Conservation (phyloP, 2,888 invertebrate species). For the Lasioglossum calceatum region DNA sequence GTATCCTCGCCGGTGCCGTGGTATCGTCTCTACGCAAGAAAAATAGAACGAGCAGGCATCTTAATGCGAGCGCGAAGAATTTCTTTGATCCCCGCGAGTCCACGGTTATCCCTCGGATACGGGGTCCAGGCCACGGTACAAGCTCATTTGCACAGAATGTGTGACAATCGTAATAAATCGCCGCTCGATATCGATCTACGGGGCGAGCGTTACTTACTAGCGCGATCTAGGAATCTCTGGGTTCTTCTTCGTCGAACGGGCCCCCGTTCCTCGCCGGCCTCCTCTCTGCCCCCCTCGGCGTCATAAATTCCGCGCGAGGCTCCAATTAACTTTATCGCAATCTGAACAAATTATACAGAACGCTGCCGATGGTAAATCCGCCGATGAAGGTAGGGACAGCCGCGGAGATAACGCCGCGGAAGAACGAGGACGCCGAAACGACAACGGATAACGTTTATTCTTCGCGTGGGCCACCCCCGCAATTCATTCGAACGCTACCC, state of each 20-base stretch:
- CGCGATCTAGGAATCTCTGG: constrained; percentile 68
- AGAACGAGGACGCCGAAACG: constrained; percentile 45
- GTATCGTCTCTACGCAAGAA: constrained; percentile 3
- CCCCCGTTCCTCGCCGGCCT: constrained; percentile 17
- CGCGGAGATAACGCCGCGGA: constrained; percentile 38
- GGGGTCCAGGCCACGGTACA: constrained; percentile 28
- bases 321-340: constrained; percentile 72
- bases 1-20: not conserved
- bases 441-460: constrained; percentile 51
- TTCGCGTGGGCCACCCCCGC: constrained; percentile 19
- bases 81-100: constrained; percentile 1
- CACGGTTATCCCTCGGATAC: not conserved
- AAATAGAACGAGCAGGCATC: constrained; percentile 14
- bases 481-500: constrained; percentile 16
- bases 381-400: constrained; percentile 29
- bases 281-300: constrained; percentile 21
- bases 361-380: constrained; percentile 65
- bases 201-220: constrained; percentile 55
- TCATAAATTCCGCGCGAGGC: constrained; percentile 64
- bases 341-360: constrained; percentile 70
- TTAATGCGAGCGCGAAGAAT: constrained; percentile 18
- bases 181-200: constrained; percentile 67
- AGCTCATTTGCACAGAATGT: constrained; percentile 72
- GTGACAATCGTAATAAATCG: constrained; percentile 69
- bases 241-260: constrained; percentile 1